These are phyloP conservation scores for Thysanoteuthis rhombus DNA, from an alignment of 2,888 invertebrate species.

Conservation along the genomic window DNA sequence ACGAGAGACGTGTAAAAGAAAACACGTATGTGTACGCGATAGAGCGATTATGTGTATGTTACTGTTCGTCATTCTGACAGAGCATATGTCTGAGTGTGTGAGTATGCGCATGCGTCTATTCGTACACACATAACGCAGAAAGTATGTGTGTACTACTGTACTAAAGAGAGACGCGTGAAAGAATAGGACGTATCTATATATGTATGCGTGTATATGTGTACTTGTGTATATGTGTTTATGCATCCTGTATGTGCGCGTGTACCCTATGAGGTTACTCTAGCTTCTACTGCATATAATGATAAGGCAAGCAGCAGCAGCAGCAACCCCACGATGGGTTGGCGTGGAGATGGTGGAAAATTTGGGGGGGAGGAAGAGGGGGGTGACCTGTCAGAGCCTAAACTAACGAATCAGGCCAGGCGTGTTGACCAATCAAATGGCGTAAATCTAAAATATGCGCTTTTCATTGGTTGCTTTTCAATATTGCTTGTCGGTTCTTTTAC, in stretches of 20 bases:
- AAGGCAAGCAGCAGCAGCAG: not conserved
- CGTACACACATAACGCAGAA: not conserved
- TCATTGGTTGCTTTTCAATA: not conserved
- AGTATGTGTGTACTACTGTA: not conserved
- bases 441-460: not conserved
- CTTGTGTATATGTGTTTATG: not conserved
- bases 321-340: not conserved
- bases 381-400: not conserved
- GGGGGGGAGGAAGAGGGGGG: not conserved
- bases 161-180: too few species aligned
- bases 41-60: not conserved
- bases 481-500: not conserved
- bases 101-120: not conserved
- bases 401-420: constrained; percentile 12
- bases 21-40: not conserved
- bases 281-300: not conserved
- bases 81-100: not conserved
- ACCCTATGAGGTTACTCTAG: not conserved
- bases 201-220: not conserved
- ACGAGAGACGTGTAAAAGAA: too few species aligned
- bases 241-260: not conserved
- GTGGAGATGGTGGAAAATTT: not conserved
- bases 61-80: not conserved
- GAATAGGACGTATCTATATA: not conserved
- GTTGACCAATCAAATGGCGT: constrained; percentile 12